Evolutionary conservation across 2,113 vertebrate species (phyloP), one percentile per base, ranked within the genome.

Genomic region (Anser cygnoides): DNA sequence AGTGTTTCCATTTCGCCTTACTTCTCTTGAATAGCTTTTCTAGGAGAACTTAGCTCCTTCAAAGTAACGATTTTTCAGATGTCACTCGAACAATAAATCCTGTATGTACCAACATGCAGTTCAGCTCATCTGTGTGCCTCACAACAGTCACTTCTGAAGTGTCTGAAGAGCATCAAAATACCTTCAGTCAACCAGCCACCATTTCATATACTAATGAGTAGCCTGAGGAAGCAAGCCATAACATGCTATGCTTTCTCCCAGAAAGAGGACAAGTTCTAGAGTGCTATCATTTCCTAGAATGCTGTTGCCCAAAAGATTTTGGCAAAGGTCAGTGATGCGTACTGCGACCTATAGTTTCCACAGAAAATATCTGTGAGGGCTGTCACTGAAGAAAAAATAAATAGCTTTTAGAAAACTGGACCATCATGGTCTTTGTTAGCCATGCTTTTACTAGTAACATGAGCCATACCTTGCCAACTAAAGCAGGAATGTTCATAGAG

Each of bases 401-500:
- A 25, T 4, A 74, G 22, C 22, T 90, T 84, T 74, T 43, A 71
- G 50, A 70, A 92, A 94, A 78, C 23, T 33, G 15, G 71, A 50
- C 55, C 19, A 67, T 22, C 33, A 72, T 13, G 44, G 67, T 33
- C 35, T 82, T 63, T 66, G 31, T 59, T 83, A 83, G 50, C 61
- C 72, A 16, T 80, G 37, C n/a, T 90, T 85, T 74, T 50, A 33
- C 35, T 21, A n/a, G 37, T 49, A 58, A 87, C 91, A 92, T 54
- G 87, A 94, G 66, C 19, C 96, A 59, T 98, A 99, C 99, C 98
- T 99, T 99, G 96, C 99, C 98, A 77, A 99, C 98, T 67, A 99
- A 98, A 82, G 99, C 99, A 93, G 99, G 99, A 98, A 99, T 99
- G 97, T 99, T 99, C 99, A 99, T 99, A 72, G 99, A 99, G 95